A percentile compares a stretch with the other conserved stretches of the same genome.
Evolutionary conservation across 2,113 vertebrate genomes (phyloP).

Genomic region (Megalops atlanticus): DNA sequence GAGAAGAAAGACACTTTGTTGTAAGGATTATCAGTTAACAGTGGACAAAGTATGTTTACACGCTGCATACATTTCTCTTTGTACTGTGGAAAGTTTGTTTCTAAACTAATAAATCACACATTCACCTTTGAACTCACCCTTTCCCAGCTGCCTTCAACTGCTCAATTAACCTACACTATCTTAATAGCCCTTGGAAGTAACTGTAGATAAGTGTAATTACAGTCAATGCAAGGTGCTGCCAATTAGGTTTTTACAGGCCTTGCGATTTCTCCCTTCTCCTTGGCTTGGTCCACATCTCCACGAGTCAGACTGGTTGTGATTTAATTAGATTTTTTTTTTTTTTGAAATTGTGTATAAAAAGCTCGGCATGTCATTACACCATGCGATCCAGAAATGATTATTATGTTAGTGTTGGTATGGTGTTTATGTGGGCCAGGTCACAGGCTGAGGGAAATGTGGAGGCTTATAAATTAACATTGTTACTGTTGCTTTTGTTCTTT

Average conservation of each 20-base stretch:
- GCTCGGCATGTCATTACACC: not conserved
- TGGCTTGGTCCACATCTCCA: constrained; percentile 20
- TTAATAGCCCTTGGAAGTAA: constrained; percentile 53
- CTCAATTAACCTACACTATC: constrained; percentile 55
- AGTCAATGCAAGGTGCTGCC: constrained; percentile 31
- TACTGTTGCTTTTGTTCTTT: not conserved
- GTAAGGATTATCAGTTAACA: not conserved
- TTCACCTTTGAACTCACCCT: constrained; percentile 30
- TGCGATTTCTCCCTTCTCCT: not conserved
- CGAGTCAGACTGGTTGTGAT: constrained; percentile 35
- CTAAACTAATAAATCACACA: constrained; percentile 41
- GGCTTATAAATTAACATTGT: constrained; percentile 10
- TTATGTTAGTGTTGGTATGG: not conserved
- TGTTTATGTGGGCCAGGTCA: constrained; percentile 8
- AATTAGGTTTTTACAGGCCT: constrained; percentile 38
- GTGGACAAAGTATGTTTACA: not conserved
- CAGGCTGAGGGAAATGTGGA: not conserved
- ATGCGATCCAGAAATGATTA: not conserved
- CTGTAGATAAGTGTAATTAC: constrained; percentile 52
- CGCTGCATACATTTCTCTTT: not conserved
- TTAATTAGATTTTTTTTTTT: constrained; percentile 51
- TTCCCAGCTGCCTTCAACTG: constrained; percentile 25
- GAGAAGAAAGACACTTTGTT: not conserved
- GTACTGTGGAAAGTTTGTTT: constrained; percentile 34
- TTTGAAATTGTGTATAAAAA: constrained; percentile 46